Percentiles rank a stretch among this genome's conserved stretches.
phyloP scores from a whole-genome alignment of 2,113 vertebrate species.

The Pseudopipra pipra region DNA sequence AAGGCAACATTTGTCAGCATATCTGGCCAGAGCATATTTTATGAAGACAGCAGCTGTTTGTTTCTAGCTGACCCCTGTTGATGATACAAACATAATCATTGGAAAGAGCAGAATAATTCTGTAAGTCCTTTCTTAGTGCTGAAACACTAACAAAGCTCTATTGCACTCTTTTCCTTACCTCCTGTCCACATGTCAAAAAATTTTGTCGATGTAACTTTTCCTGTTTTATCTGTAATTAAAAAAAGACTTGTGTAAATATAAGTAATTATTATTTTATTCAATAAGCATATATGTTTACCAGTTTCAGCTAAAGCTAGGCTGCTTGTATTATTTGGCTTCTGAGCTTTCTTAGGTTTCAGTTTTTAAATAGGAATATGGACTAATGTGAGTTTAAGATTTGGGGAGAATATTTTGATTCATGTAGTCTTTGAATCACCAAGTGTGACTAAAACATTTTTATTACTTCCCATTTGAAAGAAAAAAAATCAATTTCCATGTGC shows the following conservation, averaged over 20 bases:
- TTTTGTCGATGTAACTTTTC: background rate
- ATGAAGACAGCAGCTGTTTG: background rate
- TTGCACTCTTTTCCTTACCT: conserved; percentile 58
- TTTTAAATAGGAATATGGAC: background rate
- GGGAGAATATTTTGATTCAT: background rate
- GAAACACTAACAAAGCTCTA: background rate
- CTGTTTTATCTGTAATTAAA: conserved; percentile 71
- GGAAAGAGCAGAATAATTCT: background rate
- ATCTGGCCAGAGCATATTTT: background rate
- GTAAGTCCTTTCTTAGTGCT: background rate
- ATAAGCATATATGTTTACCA: background rate
- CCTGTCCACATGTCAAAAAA: conserved; percentile 73
- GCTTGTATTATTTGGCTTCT: background rate
- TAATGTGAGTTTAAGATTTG: background rate
- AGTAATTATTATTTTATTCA: background rate
- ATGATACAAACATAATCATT: background rate
- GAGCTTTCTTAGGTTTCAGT: background rate
- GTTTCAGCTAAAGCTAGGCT: background rate
- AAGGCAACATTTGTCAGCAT: background rate
- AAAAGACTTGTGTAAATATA: background rate
- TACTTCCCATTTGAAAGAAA: background rate
- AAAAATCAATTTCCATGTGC: background rate
- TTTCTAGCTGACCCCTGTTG: background rate
- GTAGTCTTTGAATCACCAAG: background rate
- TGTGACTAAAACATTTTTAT: background rate